Evolutionary conservation across 2,888 invertebrate species (phyloP), one percentile per base, ranked within the genome.

Genomic region (Trissolcus japonicus): DNA sequence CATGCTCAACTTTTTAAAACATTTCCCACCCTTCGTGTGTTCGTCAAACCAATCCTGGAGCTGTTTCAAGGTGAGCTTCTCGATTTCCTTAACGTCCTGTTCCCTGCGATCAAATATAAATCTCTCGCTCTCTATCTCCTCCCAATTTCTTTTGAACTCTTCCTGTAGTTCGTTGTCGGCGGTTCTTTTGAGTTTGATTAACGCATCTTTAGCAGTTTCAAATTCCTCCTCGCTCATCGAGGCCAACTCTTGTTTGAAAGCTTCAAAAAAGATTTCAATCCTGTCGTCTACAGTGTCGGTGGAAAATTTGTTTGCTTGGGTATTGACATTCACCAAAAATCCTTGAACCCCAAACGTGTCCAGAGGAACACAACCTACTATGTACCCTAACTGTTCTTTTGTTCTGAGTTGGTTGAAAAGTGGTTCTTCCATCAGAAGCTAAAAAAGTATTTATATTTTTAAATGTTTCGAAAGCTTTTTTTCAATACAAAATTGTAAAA

Each of bases 361-460:
- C 25, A 94, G 91, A 82, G 94, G 90, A 69, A 92, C 90, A 80
- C 94, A 93, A 83, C 91, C 93, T 19, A 98, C 96, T 85, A 94
- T 92, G 89, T 98, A 98, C 0, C 97, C 97, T 2, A 98, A 91
- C 89, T 98, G 97, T 85, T 97, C 95, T 88, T 95, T 94, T 0
- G 97, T 97, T 63, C 98, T 92, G 19, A 98, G 90, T 51, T 92
- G 91, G 89, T 97, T 94, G 89, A 97, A 98, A 54, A 96, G 91
- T 0, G 97, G 97, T 89, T 97, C 97, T 86, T 95, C 94, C 91
- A 97, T 95, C 69, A 96, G 90, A 91, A 93, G 91, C 94, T 93
- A 80, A 55, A 56, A 59, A 14, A 43, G n/a, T n/a, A n/a, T n/a
- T n/a, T n/a, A n/a, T n/a, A n/a, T n/a, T 43, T 43, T 43, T 43